Evolutionary conservation across 2,797 vertebrate species (phyloP).

Genomic region (Pelochelys cantorii): DNA sequence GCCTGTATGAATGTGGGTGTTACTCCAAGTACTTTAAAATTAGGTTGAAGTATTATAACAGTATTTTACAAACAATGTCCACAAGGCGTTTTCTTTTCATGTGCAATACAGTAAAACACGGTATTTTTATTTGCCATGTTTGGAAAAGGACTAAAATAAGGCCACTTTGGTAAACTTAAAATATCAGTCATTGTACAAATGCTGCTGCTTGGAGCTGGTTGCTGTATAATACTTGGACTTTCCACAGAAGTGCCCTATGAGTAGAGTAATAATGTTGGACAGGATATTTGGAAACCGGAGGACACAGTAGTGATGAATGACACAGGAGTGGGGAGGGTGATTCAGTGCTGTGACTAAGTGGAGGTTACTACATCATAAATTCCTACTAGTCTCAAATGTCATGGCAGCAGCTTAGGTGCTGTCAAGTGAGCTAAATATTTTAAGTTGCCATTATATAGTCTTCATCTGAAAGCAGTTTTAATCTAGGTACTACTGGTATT

Average conservation of each 20-base stretch:
- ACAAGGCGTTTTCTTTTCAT: background rate
- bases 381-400: background rate
- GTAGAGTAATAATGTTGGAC: background rate
- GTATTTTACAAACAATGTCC: background rate
- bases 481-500: background rate
- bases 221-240: background rate
- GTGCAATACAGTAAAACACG: background rate
- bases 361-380: background rate
- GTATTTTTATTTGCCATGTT: background rate
- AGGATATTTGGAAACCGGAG: slow-evolving; percentile 10
- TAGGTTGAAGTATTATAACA: background rate
- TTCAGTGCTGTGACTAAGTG: slow-evolving; percentile 56
- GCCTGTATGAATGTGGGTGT: background rate
- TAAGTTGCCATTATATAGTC: background rate
- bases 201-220: background rate
- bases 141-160: background rate
- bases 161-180: background rate
- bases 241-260: background rate
- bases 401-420: background rate
- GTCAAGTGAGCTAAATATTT: background rate
- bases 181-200: background rate
- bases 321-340: slow-evolving; percentile 10
- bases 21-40: background rate
- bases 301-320: slow-evolving; percentile 21
- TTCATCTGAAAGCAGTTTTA: background rate